Conservation (phyloP, 2,797 vertebrate species). For the Anableps anableps region DNA sequence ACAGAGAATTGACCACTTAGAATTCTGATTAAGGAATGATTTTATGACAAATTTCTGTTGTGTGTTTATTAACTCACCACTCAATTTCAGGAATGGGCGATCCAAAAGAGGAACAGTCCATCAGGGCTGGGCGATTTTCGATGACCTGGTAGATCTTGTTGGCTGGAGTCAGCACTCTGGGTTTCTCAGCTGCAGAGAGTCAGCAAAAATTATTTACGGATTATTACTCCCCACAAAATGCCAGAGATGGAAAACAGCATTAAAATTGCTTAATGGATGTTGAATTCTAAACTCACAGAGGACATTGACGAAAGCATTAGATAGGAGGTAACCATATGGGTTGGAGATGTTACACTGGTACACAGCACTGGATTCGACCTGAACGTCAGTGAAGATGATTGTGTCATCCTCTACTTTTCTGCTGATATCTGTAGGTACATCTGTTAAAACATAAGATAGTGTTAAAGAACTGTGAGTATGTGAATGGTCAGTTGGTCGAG, state of each 20-base stretch:
- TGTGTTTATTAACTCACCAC: slow-evolving; percentile 83
- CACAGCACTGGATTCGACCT: slow-evolving; percentile 91
- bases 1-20: slow-evolving; percentile 7
- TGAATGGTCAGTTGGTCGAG: neutral
- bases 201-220: slow-evolving; percentile 38
- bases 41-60: neutral
- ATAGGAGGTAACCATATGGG: slow-evolving; percentile 91
- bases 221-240: slow-evolving; percentile 42
- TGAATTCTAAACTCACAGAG: slow-evolving; percentile 84
- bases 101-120: slow-evolving; percentile 93
- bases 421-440: slow-evolving; percentile 88
- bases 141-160: slow-evolving; percentile 94
- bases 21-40: slow-evolving; percentile 12
- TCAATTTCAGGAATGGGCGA: slow-evolving; percentile 92
- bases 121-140: slow-evolving; percentile 83
- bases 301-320: slow-evolving; percentile 95
- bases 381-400: slow-evolving; percentile 91
- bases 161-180: slow-evolving; percentile 89
- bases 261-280: slow-evolving; percentile 13
- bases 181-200: slow-evolving; percentile 87
- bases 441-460: slow-evolving; percentile 67
- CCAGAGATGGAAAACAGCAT: slow-evolving; percentile 23
- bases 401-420: slow-evolving; percentile 92
- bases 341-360: slow-evolving; percentile 98
- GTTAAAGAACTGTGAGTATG: neutral